A percentile compares a stretch with the other conserved stretches of the same genome.
Evolutionary conservation across 37 sponge, comb jelly and placozoan genomes (phyloP).

Genomic region (Cladorhizidae sp.): DNA sequence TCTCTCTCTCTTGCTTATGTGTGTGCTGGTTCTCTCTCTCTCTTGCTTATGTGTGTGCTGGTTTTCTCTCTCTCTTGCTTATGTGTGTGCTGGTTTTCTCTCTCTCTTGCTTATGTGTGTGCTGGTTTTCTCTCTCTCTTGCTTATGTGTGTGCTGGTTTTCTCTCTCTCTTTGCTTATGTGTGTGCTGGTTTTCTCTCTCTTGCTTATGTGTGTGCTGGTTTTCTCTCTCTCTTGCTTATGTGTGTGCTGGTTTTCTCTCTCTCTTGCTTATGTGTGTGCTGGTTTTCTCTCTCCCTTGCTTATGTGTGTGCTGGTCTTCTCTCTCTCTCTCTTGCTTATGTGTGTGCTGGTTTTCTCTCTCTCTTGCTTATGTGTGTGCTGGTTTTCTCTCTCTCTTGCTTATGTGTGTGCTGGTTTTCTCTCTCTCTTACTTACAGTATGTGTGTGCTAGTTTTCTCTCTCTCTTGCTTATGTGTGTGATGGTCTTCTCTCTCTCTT

Average conservation of each 20-base stretch:
- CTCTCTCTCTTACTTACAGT: no score
- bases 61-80: neutral
- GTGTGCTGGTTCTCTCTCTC: no score
- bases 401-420: no score
- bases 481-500: no score
- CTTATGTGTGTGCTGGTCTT: neutral
- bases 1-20: neutral
- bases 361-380: neutral
- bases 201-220: no score
- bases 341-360: no score
- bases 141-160: no score
- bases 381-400: neutral
- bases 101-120: neutral
- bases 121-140: neutral
- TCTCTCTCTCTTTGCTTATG: neutral
- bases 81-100: no score
- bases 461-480: neutral
- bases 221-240: no score
- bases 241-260: neutral
- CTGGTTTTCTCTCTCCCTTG: no score
- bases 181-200: neutral
- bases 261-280: neutral
- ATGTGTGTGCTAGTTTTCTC: neutral
- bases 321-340: no score
- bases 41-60: neutral